Percentiles rank a stretch among this genome's conserved stretches.
Evolutionary conservation across 1,140 invertebrate genomes (phyloP).

Genomic region (Drosophila jambulina): DNA sequence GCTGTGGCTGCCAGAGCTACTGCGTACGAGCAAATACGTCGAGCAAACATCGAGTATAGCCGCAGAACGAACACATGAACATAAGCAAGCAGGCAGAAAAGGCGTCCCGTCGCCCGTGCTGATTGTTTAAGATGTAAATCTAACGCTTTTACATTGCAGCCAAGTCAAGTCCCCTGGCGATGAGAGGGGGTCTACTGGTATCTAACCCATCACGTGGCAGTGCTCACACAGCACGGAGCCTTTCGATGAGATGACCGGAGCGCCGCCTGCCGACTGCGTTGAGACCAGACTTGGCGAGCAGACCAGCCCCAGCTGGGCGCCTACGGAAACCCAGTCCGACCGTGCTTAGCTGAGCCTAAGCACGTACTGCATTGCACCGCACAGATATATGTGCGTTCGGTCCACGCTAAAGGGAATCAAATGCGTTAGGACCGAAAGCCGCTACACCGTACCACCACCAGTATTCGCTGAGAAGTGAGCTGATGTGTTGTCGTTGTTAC

Average conservation of each 20-base stretch:
- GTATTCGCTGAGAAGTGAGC: constrained; percentile 70
- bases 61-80: constrained; percentile 14
- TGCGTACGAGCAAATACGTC: constrained; percentile 21
- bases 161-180: constrained; percentile 52
- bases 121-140: constrained; percentile 36
- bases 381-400: constrained; percentile 79
- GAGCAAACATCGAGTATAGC: constrained; percentile 26
- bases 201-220: constrained; percentile 5
- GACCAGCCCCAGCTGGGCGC: constrained; percentile 13
- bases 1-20: constrained; percentile 11
- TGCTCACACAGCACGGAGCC: constrained; percentile 21
- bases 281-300: constrained; percentile 11
- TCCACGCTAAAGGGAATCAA: constrained; percentile 82
- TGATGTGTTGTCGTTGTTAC: constrained; percentile 82
- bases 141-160: constrained; percentile 70
- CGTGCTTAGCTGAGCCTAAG: constrained; percentile 25
- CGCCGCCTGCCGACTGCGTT: constrained; percentile 4
- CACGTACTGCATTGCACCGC: constrained; percentile 79
- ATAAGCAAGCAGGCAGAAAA: constrained; percentile 19
- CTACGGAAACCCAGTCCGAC: neutral
- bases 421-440: constrained; percentile 82
- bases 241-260: constrained; percentile 19
- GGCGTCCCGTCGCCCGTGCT: constrained; percentile 3
- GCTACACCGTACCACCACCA: constrained; percentile 79
- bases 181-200: constrained; percentile 25